Base-by-base conservation (phyloP, 2,797 vertebrate genomes). In the Sardinella longiceps region DNA sequence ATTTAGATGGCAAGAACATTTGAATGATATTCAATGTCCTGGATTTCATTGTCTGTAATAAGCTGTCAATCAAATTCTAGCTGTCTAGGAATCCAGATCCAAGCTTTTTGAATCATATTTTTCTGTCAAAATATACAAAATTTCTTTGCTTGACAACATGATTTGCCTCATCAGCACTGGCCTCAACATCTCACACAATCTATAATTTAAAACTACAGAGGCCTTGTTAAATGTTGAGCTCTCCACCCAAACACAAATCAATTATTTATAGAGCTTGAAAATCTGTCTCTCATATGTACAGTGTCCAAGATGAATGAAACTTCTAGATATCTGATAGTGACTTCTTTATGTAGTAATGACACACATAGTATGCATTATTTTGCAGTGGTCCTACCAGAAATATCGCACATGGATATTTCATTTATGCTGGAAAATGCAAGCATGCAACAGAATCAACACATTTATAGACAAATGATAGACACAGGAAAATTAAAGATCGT, bases 351-450 rank as follows among this genome's bases (percentile, higher is more conserved):
- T 37, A 39, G 33, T 43, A 74, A 77, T 77, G 70, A 0, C 33
- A 39, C 33, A 77, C 7, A 77, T 18, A 77, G 33, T 39, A 74
- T 70, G 63, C 30, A 43, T 43, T 39, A 20, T 37, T 74, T 74
- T 23, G 70, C 70, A 77, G 37, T 77, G 70, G 33, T 77, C 70
- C 70, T 77, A 7, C 20, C 15, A 77, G 70, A 77, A 77, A 77
- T 77, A 43, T 77, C 70, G 43, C 70, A 43, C 37, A 10, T 43
- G 70, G 70, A 77, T 77, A 77, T 77, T 77, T 77, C 70, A 77
- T 39, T 20, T 43, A 39, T 43, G 33, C 70, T 77, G 70, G 37
- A 43, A 60, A 77, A 77, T 77, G 70, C 70, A 43, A 23, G 37
- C 33, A 37, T 39, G 70, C 7, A 77, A 37, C 14, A 77, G 5